Evolutionary conservation across 2,797 vertebrate species (phyloP), one percentile per base, ranked within the genome.

Genomic region (Protosalanx chinensis): DNA sequence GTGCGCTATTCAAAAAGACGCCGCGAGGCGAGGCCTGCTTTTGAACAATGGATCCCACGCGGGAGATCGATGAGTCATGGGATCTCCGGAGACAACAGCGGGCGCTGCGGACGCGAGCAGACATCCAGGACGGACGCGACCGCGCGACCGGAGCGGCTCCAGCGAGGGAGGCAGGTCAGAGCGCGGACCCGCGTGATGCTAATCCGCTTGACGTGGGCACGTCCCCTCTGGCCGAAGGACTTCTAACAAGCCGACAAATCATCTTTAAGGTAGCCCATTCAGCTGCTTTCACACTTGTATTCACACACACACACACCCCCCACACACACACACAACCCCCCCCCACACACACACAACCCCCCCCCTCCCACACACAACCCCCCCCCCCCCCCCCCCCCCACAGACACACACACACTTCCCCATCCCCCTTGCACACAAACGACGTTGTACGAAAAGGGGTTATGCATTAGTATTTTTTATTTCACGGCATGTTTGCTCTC

Each of bases 31-130:
- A 13, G 60, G 41, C 74, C 76, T 79, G 73, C 79, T 75, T 79
- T 37, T 73, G 73, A 57, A 80, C 74, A 87, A 77, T 76, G 51
- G 73, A 74, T 67, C 80, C 85, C 78, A 67, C 56, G 57, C 79
- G 78, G 77, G 67, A 83, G 82, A 86, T 71, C 75, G 81, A 84
- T 88, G 87, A 87, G 69, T 87, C 85, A 89, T 0, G 51, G 69
- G 75, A 80, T 84, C 82, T 82, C 82, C 85, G 80, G 82, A 88
- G 85, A 85, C 66, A 29, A 7, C 66, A 68, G 82, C 70, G n/a
- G 75, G 76, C 62, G 62, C 27, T 72, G 77, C 74, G 65, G 77
- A 10, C 15, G 70, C 68, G 76, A 70, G 66, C 70, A 76, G 74
- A 82, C 70, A 35, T 32, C 33, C 77, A 84, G 81, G 30, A 79